Evolutionary conservation across 2,888 invertebrate species (phyloP).

Genomic region (Muschampia plurimacula): DNA sequence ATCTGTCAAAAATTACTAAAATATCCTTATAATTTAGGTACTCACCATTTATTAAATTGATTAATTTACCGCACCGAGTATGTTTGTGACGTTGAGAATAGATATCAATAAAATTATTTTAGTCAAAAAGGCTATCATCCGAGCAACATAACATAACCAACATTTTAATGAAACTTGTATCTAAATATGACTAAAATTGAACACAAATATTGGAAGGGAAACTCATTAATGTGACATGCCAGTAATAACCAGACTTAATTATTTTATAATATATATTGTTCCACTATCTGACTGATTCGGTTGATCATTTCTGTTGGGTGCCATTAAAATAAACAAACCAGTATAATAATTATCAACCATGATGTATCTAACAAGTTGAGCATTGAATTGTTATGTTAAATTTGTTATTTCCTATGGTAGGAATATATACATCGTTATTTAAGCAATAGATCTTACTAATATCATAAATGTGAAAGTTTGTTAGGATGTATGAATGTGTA

Average conservation of each 20-base stretch:
- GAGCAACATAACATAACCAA: not conserved
- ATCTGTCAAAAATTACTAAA: too few species aligned
- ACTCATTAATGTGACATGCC: conserved; percentile 20
- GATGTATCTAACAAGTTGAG: conserved; percentile 2
- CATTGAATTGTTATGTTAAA: too few species aligned
- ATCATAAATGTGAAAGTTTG: too few species aligned
- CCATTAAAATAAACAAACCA: conserved; percentile 9
- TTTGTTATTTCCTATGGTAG: too few species aligned
- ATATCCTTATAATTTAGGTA: too few species aligned
- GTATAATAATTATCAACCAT: too few species aligned
- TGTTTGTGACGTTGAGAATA: not conserved
- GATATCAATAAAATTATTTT: not conserved
- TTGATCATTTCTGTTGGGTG: conserved; percentile 17
- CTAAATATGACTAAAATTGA: conserved; percentile 15
- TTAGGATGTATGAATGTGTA: too few species aligned
- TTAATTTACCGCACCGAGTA: too few species aligned
- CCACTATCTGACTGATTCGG: conserved; percentile 17
- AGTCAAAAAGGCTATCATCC: not conserved
- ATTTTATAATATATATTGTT: conserved; percentile 24
- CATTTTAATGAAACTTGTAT: conserved; percentile 18
- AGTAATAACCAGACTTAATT: conserved; percentile 24
- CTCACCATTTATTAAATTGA: too few species aligned
- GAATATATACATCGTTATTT: too few species aligned
- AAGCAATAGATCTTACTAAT: too few species aligned
- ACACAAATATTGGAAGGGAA: conserved; percentile 17